Evolutionary conservation across 1,140 invertebrate species (phyloP).

Genomic region (Spodoptera litura): DNA sequence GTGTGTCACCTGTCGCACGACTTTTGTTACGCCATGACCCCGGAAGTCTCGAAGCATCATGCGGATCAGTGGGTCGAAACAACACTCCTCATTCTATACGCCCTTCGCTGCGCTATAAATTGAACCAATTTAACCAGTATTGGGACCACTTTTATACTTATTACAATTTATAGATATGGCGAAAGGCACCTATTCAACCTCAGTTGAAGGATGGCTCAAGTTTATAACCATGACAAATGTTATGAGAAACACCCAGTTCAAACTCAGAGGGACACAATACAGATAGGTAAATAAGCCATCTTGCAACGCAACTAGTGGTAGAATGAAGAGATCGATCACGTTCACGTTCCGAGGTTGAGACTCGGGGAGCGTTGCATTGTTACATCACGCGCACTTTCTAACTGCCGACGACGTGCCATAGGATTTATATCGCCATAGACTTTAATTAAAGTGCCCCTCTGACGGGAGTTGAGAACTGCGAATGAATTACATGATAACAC

Average conservation of each 20-base stretch:
- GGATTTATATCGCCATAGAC: constrained; percentile 71
- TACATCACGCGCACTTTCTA: constrained; percentile 75
- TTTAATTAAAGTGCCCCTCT: constrained; percentile 68
- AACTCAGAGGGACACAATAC: not conserved
- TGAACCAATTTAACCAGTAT: not conserved
- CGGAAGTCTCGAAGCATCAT: constrained; percentile 50
- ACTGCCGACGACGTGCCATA: constrained; percentile 62
- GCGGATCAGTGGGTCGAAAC: constrained; percentile 52
- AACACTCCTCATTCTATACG: constrained; percentile 32
- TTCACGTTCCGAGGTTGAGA: constrained; percentile 48
- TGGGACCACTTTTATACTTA: not conserved
- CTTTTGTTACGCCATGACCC: constrained; percentile 47
- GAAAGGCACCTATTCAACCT: not conserved
- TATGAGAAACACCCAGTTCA: not conserved
- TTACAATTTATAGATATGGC: not conserved
- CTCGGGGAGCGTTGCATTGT: constrained; percentile 56
- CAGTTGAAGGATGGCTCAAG: not conserved
- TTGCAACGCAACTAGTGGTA: constrained; percentile 43
- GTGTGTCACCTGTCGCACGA: constrained; percentile 51
- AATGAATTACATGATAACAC: constrained; percentile 60
- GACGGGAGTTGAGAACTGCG: constrained; percentile 57
- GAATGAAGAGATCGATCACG: constrained; percentile 60
- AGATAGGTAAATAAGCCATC: constrained; percentile 35
- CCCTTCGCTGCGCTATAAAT: constrained; percentile 9
- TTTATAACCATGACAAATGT: constrained; percentile 2